phyloP scores from a whole-genome alignment of 2,888 invertebrate species.

The Epicampocera succincta region DNA sequence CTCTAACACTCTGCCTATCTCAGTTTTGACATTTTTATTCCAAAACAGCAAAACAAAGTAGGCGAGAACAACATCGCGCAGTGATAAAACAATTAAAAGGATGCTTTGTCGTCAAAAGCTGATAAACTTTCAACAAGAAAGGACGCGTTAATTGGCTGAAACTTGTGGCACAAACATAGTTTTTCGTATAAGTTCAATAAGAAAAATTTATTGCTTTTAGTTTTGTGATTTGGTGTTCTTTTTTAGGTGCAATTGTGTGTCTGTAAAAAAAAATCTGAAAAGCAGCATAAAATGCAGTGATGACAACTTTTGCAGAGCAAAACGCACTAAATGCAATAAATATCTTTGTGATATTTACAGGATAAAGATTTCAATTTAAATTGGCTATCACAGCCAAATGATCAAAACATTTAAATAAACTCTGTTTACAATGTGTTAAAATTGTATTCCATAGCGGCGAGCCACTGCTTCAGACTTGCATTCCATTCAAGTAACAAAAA shows the following conservation, averaged over 20 bases:
- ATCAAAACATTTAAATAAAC: too few relatives aligned
- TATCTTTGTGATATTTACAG: too few relatives aligned
- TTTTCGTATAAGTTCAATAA: slow-evolving; percentile 28
- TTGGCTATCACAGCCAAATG: too few relatives aligned
- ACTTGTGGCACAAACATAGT: neutral
- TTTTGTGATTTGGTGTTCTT: slow-evolving; percentile 21
- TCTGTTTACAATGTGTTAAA: too few relatives aligned
- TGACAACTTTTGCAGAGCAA: too few relatives aligned
- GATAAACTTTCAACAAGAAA: slow-evolving; percentile 51
- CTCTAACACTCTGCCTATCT: slow-evolving; percentile 39
- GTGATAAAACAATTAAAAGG: slow-evolving; percentile 51
- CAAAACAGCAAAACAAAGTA: slow-evolving; percentile 47
- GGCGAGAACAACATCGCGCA: slow-evolving; percentile 52
- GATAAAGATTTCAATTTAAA: too few relatives aligned
- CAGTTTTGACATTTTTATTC: slow-evolving; percentile 57
- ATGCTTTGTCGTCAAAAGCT: slow-evolving; percentile 47
- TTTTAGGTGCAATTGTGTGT: slow-evolving; percentile 13
- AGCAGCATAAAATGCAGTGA: too few relatives aligned
- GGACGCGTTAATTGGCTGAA: slow-evolving; percentile 34
- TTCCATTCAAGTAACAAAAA: too few relatives aligned
- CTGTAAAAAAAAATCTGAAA: slow-evolving; percentile 4
- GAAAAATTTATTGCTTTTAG: neutral
- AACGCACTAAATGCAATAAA: too few relatives aligned
- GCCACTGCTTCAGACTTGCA: too few relatives aligned
- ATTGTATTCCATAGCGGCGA: too few relatives aligned